Evolutionary conservation across 2,113 vertebrate species (phyloP).

Genomic region (Anhinga rufa): DNA sequence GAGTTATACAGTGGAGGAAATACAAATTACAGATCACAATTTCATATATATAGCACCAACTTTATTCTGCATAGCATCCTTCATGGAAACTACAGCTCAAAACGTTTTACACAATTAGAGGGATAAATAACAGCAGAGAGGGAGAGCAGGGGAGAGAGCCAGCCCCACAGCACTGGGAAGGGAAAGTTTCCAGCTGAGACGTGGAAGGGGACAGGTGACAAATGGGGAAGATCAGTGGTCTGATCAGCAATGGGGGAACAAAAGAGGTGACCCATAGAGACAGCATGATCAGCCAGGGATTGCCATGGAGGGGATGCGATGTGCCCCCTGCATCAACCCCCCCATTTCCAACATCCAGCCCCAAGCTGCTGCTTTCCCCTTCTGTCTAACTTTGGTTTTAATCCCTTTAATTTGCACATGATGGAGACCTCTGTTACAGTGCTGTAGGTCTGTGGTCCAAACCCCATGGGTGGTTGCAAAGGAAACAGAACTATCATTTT

Average conservation of each 20-base stretch:
- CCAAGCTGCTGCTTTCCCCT: background rate
- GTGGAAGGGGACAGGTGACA: background rate
- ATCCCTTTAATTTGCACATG: background rate
- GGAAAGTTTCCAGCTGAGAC: background rate
- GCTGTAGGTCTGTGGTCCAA: slow-evolving; percentile 57
- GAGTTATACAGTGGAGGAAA: background rate
- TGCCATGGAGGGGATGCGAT: accelerated
- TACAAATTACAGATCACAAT: slow-evolving; percentile 33
- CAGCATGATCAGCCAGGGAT: background rate
- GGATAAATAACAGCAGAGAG: background rate
- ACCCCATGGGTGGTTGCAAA: background rate
- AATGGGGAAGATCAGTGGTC: background rate
- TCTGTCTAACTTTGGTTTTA: background rate
- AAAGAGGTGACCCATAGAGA: background rate
- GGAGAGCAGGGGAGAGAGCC: background rate
- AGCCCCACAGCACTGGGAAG: background rate
- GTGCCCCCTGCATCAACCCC: background rate
- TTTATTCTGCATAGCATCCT: slow-evolving; percentile 7
- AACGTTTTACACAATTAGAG: background rate
- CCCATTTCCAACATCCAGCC: background rate
- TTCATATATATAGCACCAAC: background rate
- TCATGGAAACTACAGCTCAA: background rate
- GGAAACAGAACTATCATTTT: background rate
- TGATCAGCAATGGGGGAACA: background rate
- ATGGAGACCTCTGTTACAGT: background rate